These are phyloP conservation scores for Bombus consobrinus DNA, from an alignment of 1,140 invertebrate species.

Conservation along the genomic window DNA sequence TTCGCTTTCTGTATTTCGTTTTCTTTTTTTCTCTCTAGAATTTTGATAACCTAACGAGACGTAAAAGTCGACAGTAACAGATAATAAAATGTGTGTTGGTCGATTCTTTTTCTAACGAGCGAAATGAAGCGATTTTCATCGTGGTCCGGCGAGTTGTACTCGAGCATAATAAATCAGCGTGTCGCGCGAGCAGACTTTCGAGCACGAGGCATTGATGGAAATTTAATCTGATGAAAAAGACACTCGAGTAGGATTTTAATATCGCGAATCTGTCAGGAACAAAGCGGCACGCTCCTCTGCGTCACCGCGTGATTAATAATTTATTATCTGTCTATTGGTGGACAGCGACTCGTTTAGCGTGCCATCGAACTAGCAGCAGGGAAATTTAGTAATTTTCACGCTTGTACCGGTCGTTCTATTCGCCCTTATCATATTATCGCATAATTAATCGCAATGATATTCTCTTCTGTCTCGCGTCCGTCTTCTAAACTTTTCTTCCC, in stretches of 20 bases:
- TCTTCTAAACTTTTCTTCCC: too few relatives aligned
- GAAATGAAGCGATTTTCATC: constrained; percentile 34
- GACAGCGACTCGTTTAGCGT: constrained; percentile 34
- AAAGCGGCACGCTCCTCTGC: constrained; percentile 41
- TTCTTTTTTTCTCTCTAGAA: rapidly evolving
- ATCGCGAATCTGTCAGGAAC: constrained; percentile 67
- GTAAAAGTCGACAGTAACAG: background rate
- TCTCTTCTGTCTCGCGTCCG: too few relatives aligned
- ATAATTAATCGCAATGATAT: background rate
- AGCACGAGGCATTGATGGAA: constrained; percentile 66
- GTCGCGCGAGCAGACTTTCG: constrained; percentile 36
- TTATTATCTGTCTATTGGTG: constrained; percentile 59
- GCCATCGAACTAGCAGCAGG: constrained; percentile 29
- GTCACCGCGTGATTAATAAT: constrained; percentile 65
- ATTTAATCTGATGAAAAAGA: constrained; percentile 68
- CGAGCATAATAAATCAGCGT: constrained; percentile 64
- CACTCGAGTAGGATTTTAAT: constrained; percentile 67
- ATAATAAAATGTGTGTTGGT: background rate
- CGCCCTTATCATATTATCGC: background rate
- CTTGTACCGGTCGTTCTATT: background rate
- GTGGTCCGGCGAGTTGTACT: constrained; percentile 13
- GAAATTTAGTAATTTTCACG: background rate
- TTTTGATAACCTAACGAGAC: background rate
- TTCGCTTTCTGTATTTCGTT: too few relatives aligned
- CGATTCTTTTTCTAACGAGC: constrained; percentile 32